Percentiles rank a stretch among this genome's conserved stretches.
Conservation (phyloP, 2,888 invertebrate genomes). For the Mesorhabditis belari region DNA sequence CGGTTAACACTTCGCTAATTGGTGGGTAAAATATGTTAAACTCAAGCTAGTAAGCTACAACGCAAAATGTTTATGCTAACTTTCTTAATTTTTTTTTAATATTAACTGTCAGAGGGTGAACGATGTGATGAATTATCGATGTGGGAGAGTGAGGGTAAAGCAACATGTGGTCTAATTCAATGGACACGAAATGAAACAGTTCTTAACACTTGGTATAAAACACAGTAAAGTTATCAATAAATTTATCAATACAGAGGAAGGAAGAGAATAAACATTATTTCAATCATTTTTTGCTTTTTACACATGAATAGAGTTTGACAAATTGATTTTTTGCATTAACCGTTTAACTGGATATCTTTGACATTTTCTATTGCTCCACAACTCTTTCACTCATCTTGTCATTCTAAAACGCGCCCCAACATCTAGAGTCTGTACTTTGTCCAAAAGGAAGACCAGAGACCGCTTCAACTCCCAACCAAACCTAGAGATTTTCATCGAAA, state of each 20-base stretch:
- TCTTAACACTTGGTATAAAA: conserved; percentile 31
- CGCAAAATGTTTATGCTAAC: background rate
- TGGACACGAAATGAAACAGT: conserved; percentile 25
- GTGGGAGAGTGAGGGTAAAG: conserved; percentile 27
- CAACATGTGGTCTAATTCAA: conserved; percentile 28
- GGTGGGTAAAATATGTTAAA: conserved; percentile 5
- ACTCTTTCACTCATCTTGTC: too few relatives aligned
- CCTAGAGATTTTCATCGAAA: too few relatives aligned
- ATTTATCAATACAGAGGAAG: too few relatives aligned
- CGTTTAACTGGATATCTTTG: too few relatives aligned
- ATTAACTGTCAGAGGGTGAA: conserved; percentile 29
- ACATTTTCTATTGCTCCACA: too few relatives aligned
- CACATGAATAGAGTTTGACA: too few relatives aligned
- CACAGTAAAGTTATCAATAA: conserved; percentile 1
- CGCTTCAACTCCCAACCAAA: background rate
- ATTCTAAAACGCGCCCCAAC: background rate
- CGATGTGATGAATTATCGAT: conserved; percentile 25
- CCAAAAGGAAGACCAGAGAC: background rate
- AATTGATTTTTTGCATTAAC: too few relatives aligned
- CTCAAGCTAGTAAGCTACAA: background rate
- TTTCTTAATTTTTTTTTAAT: conserved; percentile 6
- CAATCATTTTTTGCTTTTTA: too few relatives aligned
- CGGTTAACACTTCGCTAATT: conserved; percentile 22
- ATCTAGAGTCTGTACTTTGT: background rate
- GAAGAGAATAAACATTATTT: too few relatives aligned